Conservation (phyloP, 2,888 invertebrate genomes). For the Heteromurus nitidus region DNA sequence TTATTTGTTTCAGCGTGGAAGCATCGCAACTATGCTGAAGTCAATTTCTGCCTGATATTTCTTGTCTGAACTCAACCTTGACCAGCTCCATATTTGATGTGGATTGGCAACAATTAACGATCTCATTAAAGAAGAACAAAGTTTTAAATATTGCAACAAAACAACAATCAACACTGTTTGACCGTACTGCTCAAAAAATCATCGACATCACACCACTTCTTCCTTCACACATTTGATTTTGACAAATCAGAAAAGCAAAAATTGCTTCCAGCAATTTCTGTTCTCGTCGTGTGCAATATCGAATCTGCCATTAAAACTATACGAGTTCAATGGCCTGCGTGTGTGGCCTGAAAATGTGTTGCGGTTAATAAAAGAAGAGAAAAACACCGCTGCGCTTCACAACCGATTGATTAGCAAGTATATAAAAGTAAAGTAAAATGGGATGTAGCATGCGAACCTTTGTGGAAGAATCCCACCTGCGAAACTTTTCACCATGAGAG, state of each 20-base stretch:
- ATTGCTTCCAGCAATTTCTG: neutral
- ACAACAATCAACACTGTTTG: conserved; percentile 44
- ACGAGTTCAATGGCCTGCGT: conserved; percentile 34
- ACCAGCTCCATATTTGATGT: too few species aligned
- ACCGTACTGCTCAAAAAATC: conserved; percentile 38
- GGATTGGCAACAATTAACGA: too few species aligned
- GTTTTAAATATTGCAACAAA: neutral
- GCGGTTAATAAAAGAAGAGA: neutral
- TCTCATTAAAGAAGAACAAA: neutral
- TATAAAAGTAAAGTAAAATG: conserved; percentile 3
- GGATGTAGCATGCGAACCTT: conserved; percentile 7
- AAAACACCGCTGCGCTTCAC: conserved; percentile 33
- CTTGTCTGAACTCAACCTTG: too few species aligned
- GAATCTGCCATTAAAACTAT: neutral
- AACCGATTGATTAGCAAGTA: conserved; percentile 32
- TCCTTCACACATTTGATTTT: neutral
- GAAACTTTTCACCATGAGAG: too few species aligned
- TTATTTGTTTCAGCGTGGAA: too few species aligned
- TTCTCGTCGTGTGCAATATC: neutral
- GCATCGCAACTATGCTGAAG: too few species aligned
- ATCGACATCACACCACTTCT: neutral
- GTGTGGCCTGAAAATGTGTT: neutral
- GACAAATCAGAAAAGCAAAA: conserved; percentile 6
- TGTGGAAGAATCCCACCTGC: too few species aligned
- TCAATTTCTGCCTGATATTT: too few species aligned